A percentile compares a stretch with the other conserved stretches of the same genome.
phyloP scores from a whole-genome alignment of 2,888 invertebrate species.

The Sturmia bella region DNA sequence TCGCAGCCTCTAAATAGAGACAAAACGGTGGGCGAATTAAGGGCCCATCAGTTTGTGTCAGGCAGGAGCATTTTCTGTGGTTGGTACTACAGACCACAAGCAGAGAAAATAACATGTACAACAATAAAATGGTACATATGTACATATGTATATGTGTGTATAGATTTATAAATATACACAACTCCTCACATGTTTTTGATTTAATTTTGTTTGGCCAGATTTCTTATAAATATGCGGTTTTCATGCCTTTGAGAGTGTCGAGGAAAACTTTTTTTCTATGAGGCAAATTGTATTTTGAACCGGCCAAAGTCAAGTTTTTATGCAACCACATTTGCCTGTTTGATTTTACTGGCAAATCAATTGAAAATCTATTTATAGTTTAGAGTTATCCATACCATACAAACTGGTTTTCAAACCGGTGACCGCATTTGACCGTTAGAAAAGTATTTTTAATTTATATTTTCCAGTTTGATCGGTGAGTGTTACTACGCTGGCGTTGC shows the following conservation, averaged over 20 bases:
- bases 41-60: too few relatives aligned
- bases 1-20: too few relatives aligned
- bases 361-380: constrained; percentile 41
- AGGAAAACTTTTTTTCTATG: constrained; percentile 17
- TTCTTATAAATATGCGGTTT: background rate
- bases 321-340: constrained; percentile 2
- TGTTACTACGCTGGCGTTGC: background rate
- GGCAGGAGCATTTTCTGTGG: too few relatives aligned
- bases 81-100: too few relatives aligned
- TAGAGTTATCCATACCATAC: constrained; percentile 29
- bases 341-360: constrained; percentile 28
- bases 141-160: too few relatives aligned
- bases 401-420: constrained; percentile 58
- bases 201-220: background rate
- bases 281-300: constrained; percentile 4
- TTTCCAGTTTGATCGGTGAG: constrained; percentile 1
- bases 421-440: constrained; percentile 57
- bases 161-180: too few relatives aligned
- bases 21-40: too few relatives aligned
- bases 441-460: constrained; percentile 14
- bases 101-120: too few relatives aligned
- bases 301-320: constrained; percentile 56
- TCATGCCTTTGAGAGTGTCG: constrained; percentile 1
- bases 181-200: too few relatives aligned
- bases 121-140: too few relatives aligned